These are phyloP conservation scores for Falco concolor DNA, from an alignment of 2,797 vertebrate genomes.

Conservation along the genomic window DNA sequence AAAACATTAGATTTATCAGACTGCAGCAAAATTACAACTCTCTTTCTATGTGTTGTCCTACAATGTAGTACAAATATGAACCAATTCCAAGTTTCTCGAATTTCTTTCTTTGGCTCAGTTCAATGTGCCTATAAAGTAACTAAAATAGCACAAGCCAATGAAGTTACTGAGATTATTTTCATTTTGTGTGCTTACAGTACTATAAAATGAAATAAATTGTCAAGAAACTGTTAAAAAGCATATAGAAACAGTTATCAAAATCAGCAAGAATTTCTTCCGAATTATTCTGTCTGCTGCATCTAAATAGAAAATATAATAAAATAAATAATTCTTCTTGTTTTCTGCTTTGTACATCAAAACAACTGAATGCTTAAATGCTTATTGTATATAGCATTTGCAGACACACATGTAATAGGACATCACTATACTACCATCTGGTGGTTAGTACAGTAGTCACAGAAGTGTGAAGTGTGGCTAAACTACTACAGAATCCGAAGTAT, in stretches of 20 bases:
- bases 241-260: background rate
- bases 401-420: background rate
- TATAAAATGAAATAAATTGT: background rate
- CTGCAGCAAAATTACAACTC: background rate
- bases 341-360: background rate
- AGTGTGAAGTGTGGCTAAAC: background rate
- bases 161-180: background rate
- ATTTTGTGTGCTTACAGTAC: background rate
- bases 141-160: background rate
- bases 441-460: background rate
- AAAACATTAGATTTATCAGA: background rate
- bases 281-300: background rate
- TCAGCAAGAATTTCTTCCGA: background rate
- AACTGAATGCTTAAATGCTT: background rate
- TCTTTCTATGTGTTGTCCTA: background rate
- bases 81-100: background rate
- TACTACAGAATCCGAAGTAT: background rate
- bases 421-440: conserved; percentile 48
- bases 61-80: background rate
- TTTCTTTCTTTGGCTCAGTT: background rate
- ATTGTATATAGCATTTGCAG: accelerated
- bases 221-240: background rate
- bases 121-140: background rate
- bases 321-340: background rate
- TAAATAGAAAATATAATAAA: background rate